Percentiles rank a stretch among this genome's conserved stretches.
These are phyloP conservation scores for Panagrolaimus sp. DNA, from an alignment of 1,140 invertebrate genomes.

Conservation along the genomic window DNA sequence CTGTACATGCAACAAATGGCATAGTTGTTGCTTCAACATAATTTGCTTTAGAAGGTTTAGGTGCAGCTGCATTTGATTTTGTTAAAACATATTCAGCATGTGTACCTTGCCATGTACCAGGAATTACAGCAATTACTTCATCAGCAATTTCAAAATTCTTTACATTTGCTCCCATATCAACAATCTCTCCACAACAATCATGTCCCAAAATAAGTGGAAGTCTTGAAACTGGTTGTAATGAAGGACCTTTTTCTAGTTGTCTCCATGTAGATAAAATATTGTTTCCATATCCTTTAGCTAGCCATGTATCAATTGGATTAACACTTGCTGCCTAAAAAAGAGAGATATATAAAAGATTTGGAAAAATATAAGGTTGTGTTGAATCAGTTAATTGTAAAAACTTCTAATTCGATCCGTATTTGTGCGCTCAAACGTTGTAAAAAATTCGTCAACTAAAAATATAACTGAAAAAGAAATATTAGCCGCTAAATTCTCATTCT, in stretches of 20 bases:
- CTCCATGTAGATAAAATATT: conserved; percentile 67
- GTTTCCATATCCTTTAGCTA: conserved; percentile 74
- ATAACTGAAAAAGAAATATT: too few relatives aligned
- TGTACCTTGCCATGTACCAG: conserved; percentile 40
- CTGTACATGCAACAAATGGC: conserved; percentile 75
- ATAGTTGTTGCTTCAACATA: conserved; percentile 71
- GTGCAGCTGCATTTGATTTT: conserved; percentile 21
- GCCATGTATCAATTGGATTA: conserved; percentile 82
- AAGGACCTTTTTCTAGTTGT: not conserved
- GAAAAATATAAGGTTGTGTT: not conserved
- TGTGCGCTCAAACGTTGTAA: too few relatives aligned
- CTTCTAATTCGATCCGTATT: too few relatives aligned
- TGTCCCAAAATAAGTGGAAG: conserved; percentile 72
- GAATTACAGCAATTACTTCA: conserved; percentile 62
- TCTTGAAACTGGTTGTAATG: not conserved
- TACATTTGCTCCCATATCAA: conserved; percentile 68
- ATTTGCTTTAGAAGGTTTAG: conserved; percentile 67
- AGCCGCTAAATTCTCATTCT: too few relatives aligned
- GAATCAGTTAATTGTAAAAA: too few relatives aligned
- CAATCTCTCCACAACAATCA: conserved; percentile 75
- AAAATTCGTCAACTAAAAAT: too few relatives aligned
- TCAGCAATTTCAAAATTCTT: conserved; percentile 66
- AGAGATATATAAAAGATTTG: too few relatives aligned
- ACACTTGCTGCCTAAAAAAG: conserved; percentile 73
- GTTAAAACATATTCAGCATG: conserved; percentile 50